Evolutionary conservation across 2,888 invertebrate species (phyloP).

Genomic region (Cosmorhoe ocellata): DNA sequence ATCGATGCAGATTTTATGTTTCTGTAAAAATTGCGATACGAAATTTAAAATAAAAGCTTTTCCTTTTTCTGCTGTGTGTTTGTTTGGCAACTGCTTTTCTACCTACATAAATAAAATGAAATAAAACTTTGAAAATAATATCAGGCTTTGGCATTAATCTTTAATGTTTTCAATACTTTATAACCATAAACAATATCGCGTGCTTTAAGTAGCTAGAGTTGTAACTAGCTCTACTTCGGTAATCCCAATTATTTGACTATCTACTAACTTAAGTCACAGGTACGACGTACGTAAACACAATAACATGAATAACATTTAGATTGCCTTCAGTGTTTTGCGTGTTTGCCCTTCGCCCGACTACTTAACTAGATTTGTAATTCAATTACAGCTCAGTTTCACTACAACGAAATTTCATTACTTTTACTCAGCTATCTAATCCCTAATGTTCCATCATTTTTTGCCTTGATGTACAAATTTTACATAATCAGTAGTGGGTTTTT

Average conservation of each 20-base stretch:
- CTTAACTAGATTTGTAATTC: conserved; percentile 13
- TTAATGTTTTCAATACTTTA: too few species aligned
- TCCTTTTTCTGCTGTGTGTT: too few species aligned
- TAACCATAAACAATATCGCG: background rate
- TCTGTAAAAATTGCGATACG: conserved; percentile 5
- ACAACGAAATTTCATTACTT: background rate
- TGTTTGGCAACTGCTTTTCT: too few species aligned
- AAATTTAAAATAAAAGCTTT: too few species aligned
- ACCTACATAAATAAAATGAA: too few species aligned
- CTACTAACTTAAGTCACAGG: conserved; percentile 4
- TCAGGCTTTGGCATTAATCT: too few species aligned
- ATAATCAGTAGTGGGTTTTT: too few species aligned
- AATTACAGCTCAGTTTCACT: conserved; percentile 8
- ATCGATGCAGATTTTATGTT: background rate
- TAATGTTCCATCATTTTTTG: too few species aligned
- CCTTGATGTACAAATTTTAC: too few species aligned
- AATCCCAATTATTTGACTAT: background rate
- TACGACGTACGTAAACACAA: conserved; percentile 2
- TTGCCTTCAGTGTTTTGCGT: conserved; percentile 19
- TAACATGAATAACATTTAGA: conserved; percentile 7
- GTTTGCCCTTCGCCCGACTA: conserved; percentile 14
- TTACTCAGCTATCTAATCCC: too few species aligned
- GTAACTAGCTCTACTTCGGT: too few species aligned
- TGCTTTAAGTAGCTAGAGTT: conserved; percentile 7
- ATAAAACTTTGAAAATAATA: too few species aligned